Percentiles rank a stretch among this genome's conserved stretches.
Conservation (phyloP, 1,140 invertebrate species). For the Linepithema humile region DNA sequence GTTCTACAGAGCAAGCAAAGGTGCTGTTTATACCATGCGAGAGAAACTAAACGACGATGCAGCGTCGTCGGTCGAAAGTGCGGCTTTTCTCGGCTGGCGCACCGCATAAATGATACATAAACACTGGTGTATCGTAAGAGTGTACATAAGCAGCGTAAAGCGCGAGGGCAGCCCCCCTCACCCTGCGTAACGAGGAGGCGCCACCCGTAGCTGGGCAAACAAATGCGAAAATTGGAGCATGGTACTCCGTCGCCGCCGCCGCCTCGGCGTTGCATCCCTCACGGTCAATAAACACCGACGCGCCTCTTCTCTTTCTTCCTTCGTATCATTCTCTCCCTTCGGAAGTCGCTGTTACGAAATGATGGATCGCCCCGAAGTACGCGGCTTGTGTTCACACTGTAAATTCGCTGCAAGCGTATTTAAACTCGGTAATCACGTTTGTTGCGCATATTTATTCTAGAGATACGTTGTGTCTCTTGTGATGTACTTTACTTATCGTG, state of each 20-base stretch:
- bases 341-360: conserved; percentile 1
- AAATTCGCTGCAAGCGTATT: conserved; percentile 43
- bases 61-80: conserved; percentile 45
- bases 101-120: conserved; percentile 72
- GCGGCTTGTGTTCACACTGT: neutral
- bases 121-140: conserved; percentile 60
- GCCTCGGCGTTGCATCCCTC: neutral
- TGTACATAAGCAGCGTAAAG: conserved; percentile 62
- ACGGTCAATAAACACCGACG: conserved; percentile 54
- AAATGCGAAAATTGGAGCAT: conserved; percentile 67
- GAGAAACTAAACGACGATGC: neutral
- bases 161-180: conserved; percentile 20
- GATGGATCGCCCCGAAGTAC: conserved; percentile 15
- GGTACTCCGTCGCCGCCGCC: neutral
- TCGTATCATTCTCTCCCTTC: neutral
- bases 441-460: conserved; percentile 47
- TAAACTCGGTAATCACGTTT: conserved; percentile 45
- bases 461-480: conserved; percentile 1
- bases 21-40: neutral
- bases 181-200: conserved; percentile 57
- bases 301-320: neutral
- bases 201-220: conserved; percentile 61
- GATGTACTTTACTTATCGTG: conserved; percentile 40
- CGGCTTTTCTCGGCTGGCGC: conserved; percentile 54
- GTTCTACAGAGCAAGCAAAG: neutral